Base-by-base conservation (phyloP, 2,888 invertebrate genomes). In the Andricus quercusramuli region DNA sequence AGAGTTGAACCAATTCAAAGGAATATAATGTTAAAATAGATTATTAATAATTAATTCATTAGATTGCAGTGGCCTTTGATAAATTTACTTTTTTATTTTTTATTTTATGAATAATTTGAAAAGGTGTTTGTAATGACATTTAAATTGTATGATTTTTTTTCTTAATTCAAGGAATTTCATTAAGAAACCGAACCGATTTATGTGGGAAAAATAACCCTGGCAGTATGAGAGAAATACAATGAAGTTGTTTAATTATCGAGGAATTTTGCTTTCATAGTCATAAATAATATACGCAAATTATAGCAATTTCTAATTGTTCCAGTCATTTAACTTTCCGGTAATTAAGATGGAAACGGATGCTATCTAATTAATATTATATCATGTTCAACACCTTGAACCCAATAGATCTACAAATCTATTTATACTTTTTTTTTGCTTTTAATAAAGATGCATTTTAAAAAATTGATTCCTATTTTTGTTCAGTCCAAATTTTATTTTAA, bases 241-340 rank as follows among this genome's bases (percentile, higher is more conserved):
- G 74, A 56, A 74, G 37, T 56, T 56, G 15, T 74, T 51, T 74
- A 74, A 74, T 51, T 13, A 56, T 51, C 29, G n/a, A 56, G 56
- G 74, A 74, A 74, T 74, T n/a, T 56, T 74, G 56, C 74, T 74
- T 74, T 74, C 74, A 74, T 74, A 51, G 74, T 29, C 29, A 56
- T 74, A 56, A 74, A 56, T 74, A 74, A 74, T 74, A 74, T 32
- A 74, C n/a, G 74, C 51, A 51, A 32, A 74, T 74, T 56, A 56
- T 56, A 56, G 74, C 56, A 56, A 74, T 74, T 74, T 74, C 56
- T 74, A 74, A 74, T 74, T 74, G 74, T n/a, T 32, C 20, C 6
- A 56, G 74, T 74, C 56, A 51, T 74, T 74, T 59, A 64, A 59
- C 64, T 64, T 64, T 67, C 68, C 51, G 22, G 47, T 9, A 8